Evolutionary conservation across 2,797 vertebrate genomes (phyloP), one percentile per base, ranked within the genome.

Genomic region (Cichlasoma orientale): DNA sequence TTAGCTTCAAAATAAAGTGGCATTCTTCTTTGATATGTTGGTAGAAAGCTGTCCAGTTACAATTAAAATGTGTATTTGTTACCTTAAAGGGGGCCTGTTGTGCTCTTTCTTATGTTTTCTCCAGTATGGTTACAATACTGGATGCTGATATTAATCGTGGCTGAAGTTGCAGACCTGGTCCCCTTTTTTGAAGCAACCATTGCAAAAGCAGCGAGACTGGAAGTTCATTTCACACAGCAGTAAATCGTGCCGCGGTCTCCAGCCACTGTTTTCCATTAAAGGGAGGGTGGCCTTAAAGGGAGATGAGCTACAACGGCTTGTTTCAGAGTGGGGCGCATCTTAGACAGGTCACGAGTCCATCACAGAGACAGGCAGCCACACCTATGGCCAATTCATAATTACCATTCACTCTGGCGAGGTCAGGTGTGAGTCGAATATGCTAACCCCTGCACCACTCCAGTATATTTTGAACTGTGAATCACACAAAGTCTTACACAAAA

Each of bases 1-100:
- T 3, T 10, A 59, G 81, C 84, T 80, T 88, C 73, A 85, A 88
- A 83, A 75, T 74, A 76, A 36, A 75, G 66, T 56, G 21, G 27
- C 72, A 77, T 58, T 79, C 21, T 13, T 54, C 73, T 83, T 83
- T 78, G 72, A 72, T 81, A 61, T 63, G 55, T 59, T 7, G 21
- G 23, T 14, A 27, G 54, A 77, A 76, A 83, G 56, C 31, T 12
- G 8, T 78, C 8, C 47, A 44, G 29, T 7, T 53, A 16, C 44
- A 33, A 14, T 7, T 83, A 44, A 72, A 75, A 69, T 27, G 23
- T 47, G 23, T 2, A 66, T 47, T 66, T 47, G 23, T 27, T 66
- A 0, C 59, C 14, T 63, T 44, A 44, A 63, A 25, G 59, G 23
- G 59, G 8, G 13, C 0, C 0, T 44, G 25, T 63, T 18, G 23